A percentile compares a stretch with the other conserved stretches of the same genome.
phyloP scores from a whole-genome alignment of 1,140 invertebrate genomes.

The Panulirus ornatus region DNA sequence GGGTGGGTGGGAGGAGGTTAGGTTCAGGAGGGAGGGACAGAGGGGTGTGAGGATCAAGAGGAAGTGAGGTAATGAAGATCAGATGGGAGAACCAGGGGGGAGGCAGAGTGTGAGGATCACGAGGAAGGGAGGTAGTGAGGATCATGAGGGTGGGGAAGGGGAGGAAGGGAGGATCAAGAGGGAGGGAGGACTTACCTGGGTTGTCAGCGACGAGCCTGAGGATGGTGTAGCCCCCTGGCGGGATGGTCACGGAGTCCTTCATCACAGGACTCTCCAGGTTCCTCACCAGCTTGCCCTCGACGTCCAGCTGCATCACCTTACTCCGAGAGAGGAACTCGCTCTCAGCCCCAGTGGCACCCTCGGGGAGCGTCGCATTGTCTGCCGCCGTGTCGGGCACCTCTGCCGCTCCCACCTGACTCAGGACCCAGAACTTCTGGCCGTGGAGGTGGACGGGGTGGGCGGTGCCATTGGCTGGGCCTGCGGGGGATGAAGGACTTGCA shows the following conservation, averaged over 20 bases:
- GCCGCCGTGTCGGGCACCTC: constrained; percentile 76
- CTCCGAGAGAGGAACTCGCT: constrained; percentile 6
- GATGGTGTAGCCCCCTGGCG: constrained; percentile 95
- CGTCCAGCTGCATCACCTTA: constrained; percentile 66
- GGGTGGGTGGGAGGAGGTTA: too few species aligned
- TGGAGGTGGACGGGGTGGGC: constrained; percentile 94
- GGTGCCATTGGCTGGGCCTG: constrained; percentile 85
- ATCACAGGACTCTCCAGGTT: constrained; percentile 86
- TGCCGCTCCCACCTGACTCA: constrained; percentile 82
- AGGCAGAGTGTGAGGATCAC: too few species aligned
- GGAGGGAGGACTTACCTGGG: constrained; percentile 86
- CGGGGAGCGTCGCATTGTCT: neutral
- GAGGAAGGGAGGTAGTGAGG: too few species aligned
- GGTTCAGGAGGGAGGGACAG: too few species aligned
- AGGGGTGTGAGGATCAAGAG: too few species aligned
- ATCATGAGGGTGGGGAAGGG: too few species aligned
- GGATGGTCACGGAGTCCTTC: constrained; percentile 94
- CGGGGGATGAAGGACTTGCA: neutral
- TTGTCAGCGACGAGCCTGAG: constrained; percentile 93
- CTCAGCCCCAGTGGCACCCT: neutral
- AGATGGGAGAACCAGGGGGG: too few species aligned
- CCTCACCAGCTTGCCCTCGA: constrained; percentile 84
- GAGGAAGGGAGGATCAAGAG: too few species aligned
- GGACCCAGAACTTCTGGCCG: constrained; percentile 89
- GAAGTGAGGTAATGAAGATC: too few species aligned